Evolutionary conservation across 2,113 vertebrate species (phyloP), one percentile per base, ranked within the genome.

Genomic region (Triplophysa dalaica): DNA sequence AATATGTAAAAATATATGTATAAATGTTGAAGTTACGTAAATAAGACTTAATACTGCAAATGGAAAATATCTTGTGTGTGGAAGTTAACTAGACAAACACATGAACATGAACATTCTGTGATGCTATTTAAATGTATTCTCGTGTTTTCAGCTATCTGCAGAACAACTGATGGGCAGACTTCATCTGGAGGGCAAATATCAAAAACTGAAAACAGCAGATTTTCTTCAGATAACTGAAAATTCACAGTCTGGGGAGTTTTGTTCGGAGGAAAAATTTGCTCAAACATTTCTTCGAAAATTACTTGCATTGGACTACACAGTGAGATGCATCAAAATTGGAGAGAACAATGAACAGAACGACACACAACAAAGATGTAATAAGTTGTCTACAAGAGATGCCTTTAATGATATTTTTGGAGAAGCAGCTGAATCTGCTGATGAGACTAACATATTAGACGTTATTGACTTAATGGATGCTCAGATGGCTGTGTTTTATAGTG

Each of bases 401-500:
- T 70, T 21, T 54, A 19, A 13, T 56, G 7, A 13, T 56, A 8
- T 70, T 33, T 70, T 56, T 33, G 6, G 11, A 29, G 68, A 56
- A 70, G 33, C 2, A 8, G 17, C 26, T 38, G 38, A 14, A 14
- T 8, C 17, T 1, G 7, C 50, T 58, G 69, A 56, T 21, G 69
- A 72, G 33, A 14, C 10, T 0, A 58, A 58, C n/a, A 58, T 6
- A 56, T 56, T 8, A 33, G 5, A 70, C 7, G 1, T 26, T 2
- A 19, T 72, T 1, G 50, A 72, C 19, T 14, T 72, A 9, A 14
- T 72, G 69, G 69, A 72, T 56, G 54, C n/a, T 58, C 54, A 58
- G n/a, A 58, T 58, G 54, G 54, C 54, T 10, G 7, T 58, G n/a
- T 58, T 58, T 93, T 11, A 58, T 58, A 21, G 54, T 58, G 54